Evolutionary conservation across 2,113 vertebrate genomes (phyloP).

Genomic region (Alligator mississippiensis): DNA sequence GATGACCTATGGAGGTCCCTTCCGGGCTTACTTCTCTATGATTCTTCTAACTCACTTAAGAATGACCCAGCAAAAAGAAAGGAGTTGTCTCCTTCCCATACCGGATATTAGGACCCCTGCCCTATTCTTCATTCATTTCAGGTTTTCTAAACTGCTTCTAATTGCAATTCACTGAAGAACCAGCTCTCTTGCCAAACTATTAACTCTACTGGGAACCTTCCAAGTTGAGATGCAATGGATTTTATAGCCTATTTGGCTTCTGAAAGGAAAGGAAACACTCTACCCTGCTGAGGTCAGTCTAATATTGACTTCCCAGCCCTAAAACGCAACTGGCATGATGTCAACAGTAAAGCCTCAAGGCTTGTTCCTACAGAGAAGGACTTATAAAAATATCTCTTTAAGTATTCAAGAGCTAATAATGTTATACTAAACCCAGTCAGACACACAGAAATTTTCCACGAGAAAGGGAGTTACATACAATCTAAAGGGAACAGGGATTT

Average conservation of each 20-base stretch:
- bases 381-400: not conserved
- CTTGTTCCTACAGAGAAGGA: not conserved
- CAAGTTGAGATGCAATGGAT: not conserved
- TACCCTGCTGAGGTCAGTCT: not conserved
- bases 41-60: not conserved
- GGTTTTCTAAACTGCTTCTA: too few relatives aligned
- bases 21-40: too few relatives aligned
- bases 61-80: not conserved
- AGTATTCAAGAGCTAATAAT: not conserved
- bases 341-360: not conserved
- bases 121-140: not conserved
- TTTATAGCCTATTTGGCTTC: not conserved
- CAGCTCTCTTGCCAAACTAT: not conserved
- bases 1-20: too few relatives aligned
- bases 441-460: not conserved
- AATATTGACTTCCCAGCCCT: not conserved
- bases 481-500: not conserved
- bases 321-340: not conserved
- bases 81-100: not conserved
- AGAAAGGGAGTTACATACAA: not conserved
- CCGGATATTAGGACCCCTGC: not conserved
- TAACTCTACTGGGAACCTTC: not conserved
- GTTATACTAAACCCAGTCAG: not conserved
- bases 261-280: not conserved
- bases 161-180: too few relatives aligned